Conservation (phyloP, 64 coral and sea anemone species). For the Stichodactyla mertensii region DNA sequence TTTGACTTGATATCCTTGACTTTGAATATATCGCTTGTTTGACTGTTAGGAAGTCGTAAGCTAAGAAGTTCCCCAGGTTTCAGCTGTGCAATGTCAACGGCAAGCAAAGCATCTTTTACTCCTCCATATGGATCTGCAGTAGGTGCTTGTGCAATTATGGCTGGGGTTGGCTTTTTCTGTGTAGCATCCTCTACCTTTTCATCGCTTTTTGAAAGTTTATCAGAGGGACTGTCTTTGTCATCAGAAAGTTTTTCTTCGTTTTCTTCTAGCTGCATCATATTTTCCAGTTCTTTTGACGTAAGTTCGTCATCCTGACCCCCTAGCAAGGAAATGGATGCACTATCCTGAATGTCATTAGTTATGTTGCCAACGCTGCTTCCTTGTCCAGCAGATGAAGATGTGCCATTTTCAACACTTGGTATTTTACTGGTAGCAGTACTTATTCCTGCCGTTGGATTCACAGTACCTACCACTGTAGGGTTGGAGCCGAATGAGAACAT, state of each 20-base stretch:
- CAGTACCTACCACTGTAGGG: not conserved
- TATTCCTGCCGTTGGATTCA: slow-evolving; percentile 4
- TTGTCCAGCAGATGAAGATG: not conserved
- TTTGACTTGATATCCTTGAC: slow-evolving; percentile 18
- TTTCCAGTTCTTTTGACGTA: not conserved
- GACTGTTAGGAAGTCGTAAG: slow-evolving; percentile 15
- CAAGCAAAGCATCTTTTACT: slow-evolving; percentile 19
- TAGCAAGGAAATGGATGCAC: not conserved
- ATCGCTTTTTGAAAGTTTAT: not conserved
- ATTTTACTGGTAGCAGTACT: not conserved
- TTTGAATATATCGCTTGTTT: slow-evolving; percentile 13
- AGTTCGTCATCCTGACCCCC: not conserved
- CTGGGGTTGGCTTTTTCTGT: not conserved
- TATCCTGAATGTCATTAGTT: not conserved
- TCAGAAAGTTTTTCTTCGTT: not conserved
- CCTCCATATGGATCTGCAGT: slow-evolving; percentile 8
- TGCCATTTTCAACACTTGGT: not conserved
- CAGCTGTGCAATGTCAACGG: slow-evolving; percentile 17
- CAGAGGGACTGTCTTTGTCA: not conserved
- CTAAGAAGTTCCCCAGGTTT: slow-evolving; percentile 12
- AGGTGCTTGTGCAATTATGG: not conserved
- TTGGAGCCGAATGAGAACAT: slow-evolving; percentile 6
- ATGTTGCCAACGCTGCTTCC: not conserved
- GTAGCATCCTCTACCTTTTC: not conserved
- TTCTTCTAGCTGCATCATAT: not conserved